phyloP scores from a whole-genome alignment of 2,797 vertebrate species.

The Sebastes oblongus region DNA sequence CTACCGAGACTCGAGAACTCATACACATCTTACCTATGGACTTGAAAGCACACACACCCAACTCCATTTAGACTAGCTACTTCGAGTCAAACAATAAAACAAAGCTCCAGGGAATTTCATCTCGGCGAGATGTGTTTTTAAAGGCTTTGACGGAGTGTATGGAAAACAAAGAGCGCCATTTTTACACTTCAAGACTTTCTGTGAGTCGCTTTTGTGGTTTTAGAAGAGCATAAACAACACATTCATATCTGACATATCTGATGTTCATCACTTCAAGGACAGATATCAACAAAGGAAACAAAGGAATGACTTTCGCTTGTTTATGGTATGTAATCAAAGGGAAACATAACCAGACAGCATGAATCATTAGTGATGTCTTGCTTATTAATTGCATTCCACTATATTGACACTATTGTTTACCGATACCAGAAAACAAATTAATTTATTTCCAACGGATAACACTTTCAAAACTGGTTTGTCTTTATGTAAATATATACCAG shows the following conservation, averaged over 20 bases:
- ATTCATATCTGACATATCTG: neutral
- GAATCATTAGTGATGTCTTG: neutral
- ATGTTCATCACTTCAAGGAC: neutral
- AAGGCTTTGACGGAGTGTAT: neutral
- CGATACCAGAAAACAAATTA: neutral
- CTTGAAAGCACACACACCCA: neutral
- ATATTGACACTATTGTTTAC: neutral
- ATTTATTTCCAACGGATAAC: neutral
- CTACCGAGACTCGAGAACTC: slow-evolving; percentile 1
- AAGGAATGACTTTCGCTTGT: neutral
- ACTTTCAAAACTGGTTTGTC: neutral
- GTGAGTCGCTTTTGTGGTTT: neutral
- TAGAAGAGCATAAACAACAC: neutral
- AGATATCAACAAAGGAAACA: neutral
- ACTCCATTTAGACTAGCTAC: neutral
- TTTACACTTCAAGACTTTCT: neutral
- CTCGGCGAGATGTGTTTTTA: neutral
- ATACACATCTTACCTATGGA: neutral
- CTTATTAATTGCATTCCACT: neutral
- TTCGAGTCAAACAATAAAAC: neutral
- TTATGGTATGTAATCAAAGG: neutral
- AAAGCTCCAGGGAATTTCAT: neutral
- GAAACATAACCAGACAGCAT: neutral
- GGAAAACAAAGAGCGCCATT: neutral
- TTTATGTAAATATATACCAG: too few relatives aligned